phyloP scores from a whole-genome alignment of 2,797 vertebrate genomes.

The Meriones psammophilus region DNA sequence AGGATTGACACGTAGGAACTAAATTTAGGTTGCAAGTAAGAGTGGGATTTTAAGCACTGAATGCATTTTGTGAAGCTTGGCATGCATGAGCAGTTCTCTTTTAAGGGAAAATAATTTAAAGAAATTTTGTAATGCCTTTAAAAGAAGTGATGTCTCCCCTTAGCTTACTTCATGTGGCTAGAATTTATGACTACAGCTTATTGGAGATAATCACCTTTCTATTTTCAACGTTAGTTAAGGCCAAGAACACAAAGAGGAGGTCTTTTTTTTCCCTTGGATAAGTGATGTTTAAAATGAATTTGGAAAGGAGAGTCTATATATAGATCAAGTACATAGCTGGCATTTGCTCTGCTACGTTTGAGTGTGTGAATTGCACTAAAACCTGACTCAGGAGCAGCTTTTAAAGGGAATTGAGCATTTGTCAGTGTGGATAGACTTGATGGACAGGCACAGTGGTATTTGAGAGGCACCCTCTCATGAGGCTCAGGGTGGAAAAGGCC shows the following conservation, averaged over 20 bases:
- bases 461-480: background rate
- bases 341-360: background rate
- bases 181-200: conserved; percentile 33
- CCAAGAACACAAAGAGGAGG: background rate
- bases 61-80: background rate
- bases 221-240: conserved; percentile 42
- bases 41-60: conserved; percentile 26
- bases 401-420: background rate
- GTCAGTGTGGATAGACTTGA: background rate
- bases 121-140: conserved; percentile 9
- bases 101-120: conserved; percentile 57
- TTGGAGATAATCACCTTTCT: background rate
- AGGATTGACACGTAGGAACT: background rate
- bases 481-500: background rate
- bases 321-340: background rate
- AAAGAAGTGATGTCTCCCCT: background rate
- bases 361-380: conserved; percentile 29
- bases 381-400: background rate
- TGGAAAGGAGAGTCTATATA: conserved; percentile 29
- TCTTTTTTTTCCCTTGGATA: conserved; percentile 20
- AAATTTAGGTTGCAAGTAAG: conserved; percentile 42
- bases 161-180: conserved; percentile 44
- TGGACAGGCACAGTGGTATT: background rate
- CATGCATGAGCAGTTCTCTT: background rate
- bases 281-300: conserved; percentile 38